phyloP scores from a whole-genome alignment of 2,888 invertebrate genomes.

The Cryptophagus acutangulus region DNA sequence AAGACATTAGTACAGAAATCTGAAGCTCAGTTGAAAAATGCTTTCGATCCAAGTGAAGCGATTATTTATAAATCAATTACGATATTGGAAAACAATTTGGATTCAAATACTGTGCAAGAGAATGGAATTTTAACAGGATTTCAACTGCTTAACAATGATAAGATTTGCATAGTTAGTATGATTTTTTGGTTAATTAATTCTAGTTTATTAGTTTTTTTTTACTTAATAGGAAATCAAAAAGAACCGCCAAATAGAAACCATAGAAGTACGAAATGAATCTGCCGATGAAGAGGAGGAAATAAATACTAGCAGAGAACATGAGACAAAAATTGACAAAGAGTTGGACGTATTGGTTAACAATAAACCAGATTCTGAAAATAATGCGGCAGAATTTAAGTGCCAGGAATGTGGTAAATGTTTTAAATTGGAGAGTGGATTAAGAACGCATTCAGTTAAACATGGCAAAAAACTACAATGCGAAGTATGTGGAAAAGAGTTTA shows the following conservation, averaged over 20 bases:
- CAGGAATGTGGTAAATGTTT: constrained; percentile 36
- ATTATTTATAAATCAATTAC: constrained; percentile 23
- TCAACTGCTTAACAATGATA: no score
- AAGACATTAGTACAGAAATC: constrained; percentile 38
- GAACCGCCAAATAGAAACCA: not conserved
- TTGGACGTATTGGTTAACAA: no score
- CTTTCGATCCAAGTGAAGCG: constrained; percentile 15
- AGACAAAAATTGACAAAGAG: not conserved
- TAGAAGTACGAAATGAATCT: not conserved
- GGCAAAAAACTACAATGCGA: constrained; percentile 36
- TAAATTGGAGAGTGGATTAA: constrained; percentile 31
- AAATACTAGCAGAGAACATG: not conserved
- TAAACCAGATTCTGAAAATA: not conserved
- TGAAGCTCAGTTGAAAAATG: constrained; percentile 33
- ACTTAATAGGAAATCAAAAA: constrained; percentile 7
- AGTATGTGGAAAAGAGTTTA: constrained; percentile 39
- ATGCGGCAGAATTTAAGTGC: constrained; percentile 20
- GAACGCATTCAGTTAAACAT: constrained; percentile 38
- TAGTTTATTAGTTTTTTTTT: no score
- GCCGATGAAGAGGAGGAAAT: not conserved
- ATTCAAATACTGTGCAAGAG: constrained; percentile 6
- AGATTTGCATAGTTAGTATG: no score
- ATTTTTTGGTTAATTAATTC: no score
- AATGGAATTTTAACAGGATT: no score
- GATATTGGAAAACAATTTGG: constrained; percentile 9